Evolutionary conservation across 2,113 vertebrate species (phyloP).

Genomic region (Chlorocebus sabaeus): DNA sequence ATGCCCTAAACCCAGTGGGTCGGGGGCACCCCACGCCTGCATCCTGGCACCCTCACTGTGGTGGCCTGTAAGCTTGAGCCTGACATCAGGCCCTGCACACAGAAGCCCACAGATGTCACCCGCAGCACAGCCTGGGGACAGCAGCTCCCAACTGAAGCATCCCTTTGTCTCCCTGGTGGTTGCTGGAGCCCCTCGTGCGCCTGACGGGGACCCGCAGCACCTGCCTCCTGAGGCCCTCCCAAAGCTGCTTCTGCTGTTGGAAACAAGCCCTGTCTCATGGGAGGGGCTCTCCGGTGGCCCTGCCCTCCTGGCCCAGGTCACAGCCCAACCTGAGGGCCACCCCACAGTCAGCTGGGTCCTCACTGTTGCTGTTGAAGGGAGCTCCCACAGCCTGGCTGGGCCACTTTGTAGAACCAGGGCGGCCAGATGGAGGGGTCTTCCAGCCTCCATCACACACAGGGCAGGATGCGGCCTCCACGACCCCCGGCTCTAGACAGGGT

Average conservation of each 20-base stretch:
- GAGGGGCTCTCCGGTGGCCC: not conserved
- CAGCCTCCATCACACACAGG: rapidly evolving
- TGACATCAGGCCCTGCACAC: not conserved
- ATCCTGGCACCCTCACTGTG: not conserved
- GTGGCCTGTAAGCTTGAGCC: no score
- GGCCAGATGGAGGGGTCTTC: not conserved
- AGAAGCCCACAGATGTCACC: not conserved
- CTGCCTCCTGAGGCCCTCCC: not conserved
- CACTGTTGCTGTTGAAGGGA: not conserved
- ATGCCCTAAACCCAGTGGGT: not conserved
- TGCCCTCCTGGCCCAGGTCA: not conserved
- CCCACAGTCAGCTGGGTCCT: not conserved
- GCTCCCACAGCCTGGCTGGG: not conserved
- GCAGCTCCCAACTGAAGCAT: not conserved
- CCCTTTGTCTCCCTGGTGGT: not conserved
- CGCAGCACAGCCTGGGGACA: not conserved
- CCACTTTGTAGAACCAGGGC: not conserved
- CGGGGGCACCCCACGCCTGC: no score
- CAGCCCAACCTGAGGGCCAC: not conserved
- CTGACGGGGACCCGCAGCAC: not conserved
- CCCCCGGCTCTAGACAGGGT: no score
- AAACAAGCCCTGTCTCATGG: not conserved
- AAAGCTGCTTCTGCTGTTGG: no score
- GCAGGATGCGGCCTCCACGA: not conserved
- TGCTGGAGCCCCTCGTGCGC: not conserved